Base-by-base conservation (phyloP, 35 echinoderm and acorn worm genomes). In the Apostichopus parvimensis region DNA sequence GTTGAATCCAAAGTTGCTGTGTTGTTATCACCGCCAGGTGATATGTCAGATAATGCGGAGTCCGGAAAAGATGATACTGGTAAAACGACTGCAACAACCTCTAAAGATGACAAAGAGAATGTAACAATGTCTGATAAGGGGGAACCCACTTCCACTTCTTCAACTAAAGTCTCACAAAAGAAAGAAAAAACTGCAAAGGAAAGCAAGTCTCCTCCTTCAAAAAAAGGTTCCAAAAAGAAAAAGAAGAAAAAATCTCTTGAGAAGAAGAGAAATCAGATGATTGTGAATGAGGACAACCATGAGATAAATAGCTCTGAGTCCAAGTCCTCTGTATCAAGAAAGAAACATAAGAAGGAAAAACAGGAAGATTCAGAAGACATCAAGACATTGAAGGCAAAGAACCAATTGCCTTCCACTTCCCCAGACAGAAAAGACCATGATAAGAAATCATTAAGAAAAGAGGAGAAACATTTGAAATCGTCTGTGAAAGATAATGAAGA, bases 181-280 rank as follows among this genome's bases (percentile, higher is more conserved):
- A 87, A 87, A 57, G 22, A 71, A 22, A 64, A 87, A 87, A 18
- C 4, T 68, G 18, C 64, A 11, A 68, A 68, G 9, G 64, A 68
- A 80, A 80, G 21, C 4, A 54, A 80, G 21, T 28, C 78, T 22
- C 12, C 78, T 24, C 22, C 78, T 80, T 80, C 21, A 22, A 80
- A 24, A 11, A 80, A 54, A 11, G 23, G 10, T 80, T 80, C 78
- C 12, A 80, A 54, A 20, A 80, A 80, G 18, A 20, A 80, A 24
- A 80, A 80, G 78, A 80, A 80, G 22, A 80, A 80, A 18, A 80
- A 80, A 80, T 80, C 78, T 6, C 13, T 10, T 80, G 23, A 80
- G 78, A 45, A 45, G 34, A 68, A 68, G 64, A 68, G 64, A 18
- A 14, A 4, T 68, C 11, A 11, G 18, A 18, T 68, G 64, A 18